Conservation (phyloP, 2,888 invertebrate genomes). For the Macrosiphum euphorbiae region DNA sequence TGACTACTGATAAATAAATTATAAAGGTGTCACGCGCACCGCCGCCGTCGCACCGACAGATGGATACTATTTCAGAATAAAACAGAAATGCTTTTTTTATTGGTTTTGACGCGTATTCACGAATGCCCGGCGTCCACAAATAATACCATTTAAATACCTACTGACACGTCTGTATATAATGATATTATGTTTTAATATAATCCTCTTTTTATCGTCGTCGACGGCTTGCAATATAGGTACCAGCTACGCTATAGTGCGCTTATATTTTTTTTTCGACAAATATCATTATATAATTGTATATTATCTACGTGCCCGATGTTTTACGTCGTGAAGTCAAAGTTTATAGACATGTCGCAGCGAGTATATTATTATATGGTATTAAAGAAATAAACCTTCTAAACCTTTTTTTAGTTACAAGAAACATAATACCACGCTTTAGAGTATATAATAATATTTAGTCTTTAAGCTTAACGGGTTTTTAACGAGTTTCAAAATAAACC, state of each 20-base stretch:
- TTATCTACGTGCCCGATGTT: not conserved
- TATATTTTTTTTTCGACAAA: not conserved
- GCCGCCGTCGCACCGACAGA: not conserved
- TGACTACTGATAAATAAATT: constrained; percentile 45
- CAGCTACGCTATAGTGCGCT: not conserved
- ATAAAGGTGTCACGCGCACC: constrained; percentile 32
- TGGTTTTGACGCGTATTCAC: not conserved
- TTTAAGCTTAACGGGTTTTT: constrained; percentile 1
- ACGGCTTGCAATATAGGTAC: not conserved
- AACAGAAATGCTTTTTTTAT: constrained; percentile 23
- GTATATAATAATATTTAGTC: constrained; percentile 6
- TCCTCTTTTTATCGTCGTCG: constrained; percentile 19
- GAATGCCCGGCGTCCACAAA: not conserved
- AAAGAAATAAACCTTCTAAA: constrained; percentile 34
- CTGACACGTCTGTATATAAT: not conserved
- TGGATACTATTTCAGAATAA: not conserved
- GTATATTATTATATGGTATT: constrained; percentile 12
- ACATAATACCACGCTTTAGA: constrained; percentile 13
- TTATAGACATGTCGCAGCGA: not conserved
- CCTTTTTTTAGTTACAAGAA: constrained; percentile 11
- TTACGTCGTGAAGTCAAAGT: not conserved
- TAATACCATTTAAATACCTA: constrained; percentile 1
- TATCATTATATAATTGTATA: not conserved
- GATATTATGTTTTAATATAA: constrained; percentile 1
- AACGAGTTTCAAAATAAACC: constrained; percentile 12